phyloP scores from a whole-genome alignment of 1,140 invertebrate species.

The Drosophila ercepeae region DNA sequence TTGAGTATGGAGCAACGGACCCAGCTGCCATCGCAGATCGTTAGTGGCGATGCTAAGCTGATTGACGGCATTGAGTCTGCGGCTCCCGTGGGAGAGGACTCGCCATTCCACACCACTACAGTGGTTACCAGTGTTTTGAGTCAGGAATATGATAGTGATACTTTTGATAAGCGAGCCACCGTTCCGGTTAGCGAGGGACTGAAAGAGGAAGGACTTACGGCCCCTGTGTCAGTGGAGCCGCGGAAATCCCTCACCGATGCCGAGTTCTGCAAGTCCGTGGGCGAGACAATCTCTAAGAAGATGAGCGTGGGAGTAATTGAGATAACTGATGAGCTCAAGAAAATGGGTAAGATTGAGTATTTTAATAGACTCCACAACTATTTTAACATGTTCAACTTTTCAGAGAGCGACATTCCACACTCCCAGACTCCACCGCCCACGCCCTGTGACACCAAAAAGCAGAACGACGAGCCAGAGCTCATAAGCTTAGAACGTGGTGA shows the following conservation, averaged over 20 bases:
- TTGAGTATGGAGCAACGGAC: slow-evolving; percentile 65
- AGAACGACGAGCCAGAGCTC: slow-evolving; percentile 45
- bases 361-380: neutral
- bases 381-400: neutral
- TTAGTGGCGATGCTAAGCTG: slow-evolving; percentile 12
- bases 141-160: slow-evolving; percentile 55
- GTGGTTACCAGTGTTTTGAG: slow-evolving; percentile 61
- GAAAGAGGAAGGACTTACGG: slow-evolving; percentile 51
- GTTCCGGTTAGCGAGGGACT: slow-evolving; percentile 40
- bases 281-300: slow-evolving; percentile 82
- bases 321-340: slow-evolving; percentile 76
- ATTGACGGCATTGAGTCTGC: slow-evolving; percentile 73
- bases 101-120: slow-evolving; percentile 48
- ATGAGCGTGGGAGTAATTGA: slow-evolving; percentile 82
- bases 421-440: slow-evolving; percentile 83
- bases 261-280: slow-evolving; percentile 82
- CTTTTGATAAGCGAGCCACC: slow-evolving; percentile 42
- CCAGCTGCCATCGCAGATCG: slow-evolving; percentile 38
- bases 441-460: slow-evolving; percentile 77
- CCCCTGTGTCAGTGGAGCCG: slow-evolving; percentile 67
- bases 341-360: slow-evolving; percentile 57
- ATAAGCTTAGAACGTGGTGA: slow-evolving; percentile 61
- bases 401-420: slow-evolving; percentile 78
- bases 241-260: slow-evolving; percentile 81
- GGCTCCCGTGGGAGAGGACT: slow-evolving; percentile 60